Conservation (phyloP, 2,797 vertebrate species). For the Hybognathus amarus region DNA sequence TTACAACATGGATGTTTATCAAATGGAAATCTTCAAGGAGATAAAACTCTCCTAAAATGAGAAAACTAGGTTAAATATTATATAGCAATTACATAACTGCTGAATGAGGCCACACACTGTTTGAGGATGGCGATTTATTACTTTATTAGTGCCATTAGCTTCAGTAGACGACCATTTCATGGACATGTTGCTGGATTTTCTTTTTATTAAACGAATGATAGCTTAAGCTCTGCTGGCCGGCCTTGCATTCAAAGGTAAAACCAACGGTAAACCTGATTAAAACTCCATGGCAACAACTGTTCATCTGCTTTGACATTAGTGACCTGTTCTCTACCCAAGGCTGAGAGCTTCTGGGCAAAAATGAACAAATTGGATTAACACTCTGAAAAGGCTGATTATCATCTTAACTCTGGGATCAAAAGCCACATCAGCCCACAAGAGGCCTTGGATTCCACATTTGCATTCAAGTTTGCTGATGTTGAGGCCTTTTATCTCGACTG, state of each 20-base stretch:
- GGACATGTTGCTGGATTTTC: not conserved
- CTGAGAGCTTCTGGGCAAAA: slow-evolving; percentile 23
- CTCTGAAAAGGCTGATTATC: slow-evolving; percentile 63
- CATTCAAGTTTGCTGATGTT: slow-evolving; percentile 73
- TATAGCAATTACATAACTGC: slow-evolving; percentile 43
- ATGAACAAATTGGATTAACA: slow-evolving; percentile 67
- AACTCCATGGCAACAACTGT: slow-evolving; percentile 21
- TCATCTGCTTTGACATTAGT: not conserved
- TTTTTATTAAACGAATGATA: slow-evolving; percentile 11
- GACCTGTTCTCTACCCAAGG: not conserved
- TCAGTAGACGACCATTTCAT: slow-evolving; percentile 16
- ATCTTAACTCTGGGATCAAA: slow-evolving; percentile 59
- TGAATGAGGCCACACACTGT: slow-evolving; percentile 31
- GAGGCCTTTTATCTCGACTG: slow-evolving; percentile 74
- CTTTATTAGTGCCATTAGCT: slow-evolving; percentile 43
- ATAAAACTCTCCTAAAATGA: slow-evolving; percentile 29
- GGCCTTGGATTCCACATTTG: slow-evolving; percentile 67
- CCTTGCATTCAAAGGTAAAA: not conserved
- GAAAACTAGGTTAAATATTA: slow-evolving; percentile 48
- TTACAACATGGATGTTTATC: slow-evolving; percentile 16
- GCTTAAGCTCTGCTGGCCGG: not conserved
- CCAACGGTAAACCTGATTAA: not conserved
- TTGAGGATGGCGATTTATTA: slow-evolving; percentile 43
- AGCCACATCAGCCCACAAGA: slow-evolving; percentile 43
- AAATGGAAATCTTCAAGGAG: slow-evolving; percentile 22